Evolutionary conservation across 2,797 vertebrate species (phyloP).

Genomic region (Dryobates pubescens): DNA sequence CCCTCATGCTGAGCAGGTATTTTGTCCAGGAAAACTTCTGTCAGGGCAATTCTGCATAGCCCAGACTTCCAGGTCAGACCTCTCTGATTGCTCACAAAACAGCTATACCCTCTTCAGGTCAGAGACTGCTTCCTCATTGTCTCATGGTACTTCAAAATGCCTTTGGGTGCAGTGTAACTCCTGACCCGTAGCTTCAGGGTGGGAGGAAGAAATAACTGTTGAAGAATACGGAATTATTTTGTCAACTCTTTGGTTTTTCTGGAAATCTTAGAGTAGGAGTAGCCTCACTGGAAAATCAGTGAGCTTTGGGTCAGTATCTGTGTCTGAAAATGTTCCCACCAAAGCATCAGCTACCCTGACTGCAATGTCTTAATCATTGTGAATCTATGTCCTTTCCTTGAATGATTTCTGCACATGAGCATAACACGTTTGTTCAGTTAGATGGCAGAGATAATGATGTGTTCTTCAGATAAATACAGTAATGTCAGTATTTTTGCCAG

Average conservation of each 20-base stretch:
- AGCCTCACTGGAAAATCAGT: background rate
- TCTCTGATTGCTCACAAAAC: background rate
- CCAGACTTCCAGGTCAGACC: background rate
- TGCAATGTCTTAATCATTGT: background rate
- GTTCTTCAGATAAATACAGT: background rate
- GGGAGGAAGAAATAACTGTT: background rate
- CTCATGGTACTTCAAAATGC: background rate
- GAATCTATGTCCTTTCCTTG: background rate
- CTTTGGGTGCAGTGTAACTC: background rate
- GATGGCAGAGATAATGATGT: background rate
- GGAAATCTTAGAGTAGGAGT: background rate
- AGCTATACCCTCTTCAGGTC: background rate
- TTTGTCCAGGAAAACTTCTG: background rate
- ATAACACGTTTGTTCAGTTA: background rate
- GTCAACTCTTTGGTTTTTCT: background rate
- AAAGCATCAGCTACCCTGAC: background rate
- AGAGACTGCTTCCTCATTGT: background rate
- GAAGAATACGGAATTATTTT: background rate
- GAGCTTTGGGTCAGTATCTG: background rate
- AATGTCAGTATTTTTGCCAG: background rate
- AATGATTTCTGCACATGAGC: background rate
- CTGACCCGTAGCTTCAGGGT: background rate
- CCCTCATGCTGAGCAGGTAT: background rate
- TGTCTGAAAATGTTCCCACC: background rate
- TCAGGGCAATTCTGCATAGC: background rate